phyloP scores from a whole-genome alignment of 2,113 vertebrate genomes.

The Centropus bengalensis region DNA sequence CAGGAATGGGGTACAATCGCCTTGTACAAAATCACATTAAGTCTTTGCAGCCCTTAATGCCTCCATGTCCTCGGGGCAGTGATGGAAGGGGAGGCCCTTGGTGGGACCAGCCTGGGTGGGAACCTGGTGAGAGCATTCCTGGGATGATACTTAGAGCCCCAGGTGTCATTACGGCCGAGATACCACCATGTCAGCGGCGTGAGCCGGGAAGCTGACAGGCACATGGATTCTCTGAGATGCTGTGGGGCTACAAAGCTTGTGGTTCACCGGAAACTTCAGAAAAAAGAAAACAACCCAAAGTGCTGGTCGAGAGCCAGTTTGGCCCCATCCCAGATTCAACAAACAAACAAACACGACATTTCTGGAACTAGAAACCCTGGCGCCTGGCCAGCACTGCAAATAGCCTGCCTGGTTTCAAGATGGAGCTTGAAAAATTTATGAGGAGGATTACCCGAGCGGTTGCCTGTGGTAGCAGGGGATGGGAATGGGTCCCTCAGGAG shows the following conservation, averaged over 20 bases:
- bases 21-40: fast-evolving
- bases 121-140: neutral
- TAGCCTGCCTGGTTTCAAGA: conserved; percentile 29
- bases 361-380: conserved; percentile 54
- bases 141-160: neutral
- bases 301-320: conserved; percentile 29
- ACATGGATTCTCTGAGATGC: fast-evolving
- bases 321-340: neutral
- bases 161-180: neutral
- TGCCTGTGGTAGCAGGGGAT: conserved; percentile 51
- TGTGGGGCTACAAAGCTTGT: neutral
- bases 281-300: neutral
- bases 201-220: neutral
- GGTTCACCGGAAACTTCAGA: conserved; percentile 17
- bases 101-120: neutral
- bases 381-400: neutral
- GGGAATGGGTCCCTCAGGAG: conserved; percentile 57
- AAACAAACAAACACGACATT: conserved; percentile 58
- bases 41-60: too few relatives aligned
- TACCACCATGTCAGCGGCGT: fast-evolving
- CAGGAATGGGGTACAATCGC: too few relatives aligned
- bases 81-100: neutral
- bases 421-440: conserved; percentile 59
- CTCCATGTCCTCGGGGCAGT: fast-evolving
- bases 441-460: conserved; percentile 24